Evolutionary conservation across 1,140 invertebrate species (phyloP).

Genomic region (Macrotrachela quadricornifera): DNA sequence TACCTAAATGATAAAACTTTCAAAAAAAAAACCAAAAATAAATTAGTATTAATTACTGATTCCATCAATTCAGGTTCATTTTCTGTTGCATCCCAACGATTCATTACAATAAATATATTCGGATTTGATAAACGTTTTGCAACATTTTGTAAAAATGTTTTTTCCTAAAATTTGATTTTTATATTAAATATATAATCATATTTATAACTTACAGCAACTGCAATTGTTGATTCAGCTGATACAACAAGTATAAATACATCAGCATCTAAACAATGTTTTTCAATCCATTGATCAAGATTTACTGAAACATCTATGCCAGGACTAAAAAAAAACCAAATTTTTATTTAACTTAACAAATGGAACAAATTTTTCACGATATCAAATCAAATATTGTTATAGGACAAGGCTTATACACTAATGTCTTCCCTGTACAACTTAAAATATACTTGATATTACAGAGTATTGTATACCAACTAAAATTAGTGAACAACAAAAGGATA

Average conservation of each 20-base stretch:
- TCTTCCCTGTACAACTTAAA: too few relatives aligned
- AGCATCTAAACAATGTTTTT: conserved; percentile 91
- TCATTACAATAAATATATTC: conserved; percentile 96
- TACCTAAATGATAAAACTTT: too few relatives aligned
- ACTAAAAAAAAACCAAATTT: too few relatives aligned
- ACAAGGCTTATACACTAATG: too few relatives aligned
- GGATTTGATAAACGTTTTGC: conserved; percentile 82
- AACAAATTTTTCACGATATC: too few relatives aligned
- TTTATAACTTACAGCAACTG: conserved; percentile 24
- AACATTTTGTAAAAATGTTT: conserved; percentile 98
- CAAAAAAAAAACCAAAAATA: too few relatives aligned
- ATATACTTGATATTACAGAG: too few relatives aligned
- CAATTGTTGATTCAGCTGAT: conserved; percentile 91
- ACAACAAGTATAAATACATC: conserved; percentile 97
- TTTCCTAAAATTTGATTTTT: conserved; percentile 43
- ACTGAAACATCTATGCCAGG: conserved; percentile 93
- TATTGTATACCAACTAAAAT: too few relatives aligned
- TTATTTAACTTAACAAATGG: too few relatives aligned
- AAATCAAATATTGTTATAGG: too few relatives aligned
- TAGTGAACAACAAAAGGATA: too few relatives aligned
- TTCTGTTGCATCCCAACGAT: conserved; percentile 94
- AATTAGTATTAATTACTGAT: conserved; percentile 34
- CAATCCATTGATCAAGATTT: conserved; percentile 95
- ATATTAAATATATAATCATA: too few relatives aligned
- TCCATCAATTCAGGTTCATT: conserved; percentile 53